Conservation (phyloP, 2,113 vertebrate species). For the Emberiza fucata region DNA sequence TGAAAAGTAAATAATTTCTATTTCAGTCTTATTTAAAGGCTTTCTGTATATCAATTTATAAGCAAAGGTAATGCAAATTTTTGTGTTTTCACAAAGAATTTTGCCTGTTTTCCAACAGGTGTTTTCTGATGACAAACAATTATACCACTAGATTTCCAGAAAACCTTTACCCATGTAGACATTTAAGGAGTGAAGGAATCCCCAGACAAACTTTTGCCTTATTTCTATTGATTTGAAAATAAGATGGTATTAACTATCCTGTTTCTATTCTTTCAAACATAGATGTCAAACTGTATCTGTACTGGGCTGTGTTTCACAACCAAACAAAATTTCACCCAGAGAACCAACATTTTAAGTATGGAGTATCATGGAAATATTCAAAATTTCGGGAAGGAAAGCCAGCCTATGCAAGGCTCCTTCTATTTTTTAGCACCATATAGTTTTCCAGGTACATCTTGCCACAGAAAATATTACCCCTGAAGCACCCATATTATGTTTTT, state of each 20-base stretch:
- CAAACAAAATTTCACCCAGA: not conserved
- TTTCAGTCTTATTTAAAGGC: not conserved
- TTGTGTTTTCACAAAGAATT: not conserved
- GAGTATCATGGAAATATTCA: not conserved
- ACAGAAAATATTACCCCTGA: constrained; percentile 9
- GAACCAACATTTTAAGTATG: not conserved
- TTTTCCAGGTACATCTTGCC: not conserved
- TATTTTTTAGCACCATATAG: not conserved
- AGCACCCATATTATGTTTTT: constrained; percentile 57
- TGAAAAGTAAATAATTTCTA: not conserved
- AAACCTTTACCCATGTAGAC: not conserved
- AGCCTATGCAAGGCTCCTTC: not conserved
- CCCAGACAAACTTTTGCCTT: not conserved
- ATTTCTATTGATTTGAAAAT: not conserved
- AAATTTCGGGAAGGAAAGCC: not conserved
- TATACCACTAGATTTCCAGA: not conserved
- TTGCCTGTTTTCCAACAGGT: not conserved
- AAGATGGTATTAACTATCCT: not conserved
- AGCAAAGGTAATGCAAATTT: not conserved
- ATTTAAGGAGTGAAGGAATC: not conserved
- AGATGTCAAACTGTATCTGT: not conserved
- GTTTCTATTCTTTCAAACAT: not conserved
- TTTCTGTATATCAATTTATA: not conserved
- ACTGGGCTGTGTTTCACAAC: not conserved
- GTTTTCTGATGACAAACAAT: not conserved